phyloP scores from a whole-genome alignment of 2,888 invertebrate genomes.

The Patella ulyssiponensis region DNA sequence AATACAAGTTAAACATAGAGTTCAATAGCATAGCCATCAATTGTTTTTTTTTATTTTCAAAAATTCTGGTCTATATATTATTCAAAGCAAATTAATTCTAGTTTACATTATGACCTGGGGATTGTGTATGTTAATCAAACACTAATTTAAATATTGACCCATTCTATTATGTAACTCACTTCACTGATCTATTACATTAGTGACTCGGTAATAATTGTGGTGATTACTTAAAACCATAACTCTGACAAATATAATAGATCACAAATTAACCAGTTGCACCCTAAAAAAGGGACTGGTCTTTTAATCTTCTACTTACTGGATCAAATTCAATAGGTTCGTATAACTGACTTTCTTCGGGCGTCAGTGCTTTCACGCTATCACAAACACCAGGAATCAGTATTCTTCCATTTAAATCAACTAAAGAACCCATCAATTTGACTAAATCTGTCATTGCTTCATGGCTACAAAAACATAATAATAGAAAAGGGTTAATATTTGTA shows the following conservation, averaged over 20 bases:
- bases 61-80: no score
- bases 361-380: constrained; percentile 85
- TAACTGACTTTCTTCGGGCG: constrained; percentile 77
- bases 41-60: background rate
- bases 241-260: no score
- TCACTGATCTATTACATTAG: no score
- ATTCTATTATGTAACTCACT: no score
- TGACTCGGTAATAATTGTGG: no score
- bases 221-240: no score
- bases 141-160: no score
- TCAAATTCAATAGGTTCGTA: constrained; percentile 91
- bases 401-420: constrained; percentile 89
- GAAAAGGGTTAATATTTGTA: background rate
- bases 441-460: constrained; percentile 85
- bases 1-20: background rate
- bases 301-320: constrained; percentile 71
- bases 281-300: no score
- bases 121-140: background rate
- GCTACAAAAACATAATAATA: constrained; percentile 65
- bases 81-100: no score
- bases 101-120: no score
- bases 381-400: constrained; percentile 87
- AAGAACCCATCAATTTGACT: constrained; percentile 85
- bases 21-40: background rate
- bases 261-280: no score